A percentile compares a stretch with the other conserved stretches of the same genome.
phyloP scores from a whole-genome alignment of 2,113 vertebrate species.

The Cryptoleucopteryx plumbea region DNA sequence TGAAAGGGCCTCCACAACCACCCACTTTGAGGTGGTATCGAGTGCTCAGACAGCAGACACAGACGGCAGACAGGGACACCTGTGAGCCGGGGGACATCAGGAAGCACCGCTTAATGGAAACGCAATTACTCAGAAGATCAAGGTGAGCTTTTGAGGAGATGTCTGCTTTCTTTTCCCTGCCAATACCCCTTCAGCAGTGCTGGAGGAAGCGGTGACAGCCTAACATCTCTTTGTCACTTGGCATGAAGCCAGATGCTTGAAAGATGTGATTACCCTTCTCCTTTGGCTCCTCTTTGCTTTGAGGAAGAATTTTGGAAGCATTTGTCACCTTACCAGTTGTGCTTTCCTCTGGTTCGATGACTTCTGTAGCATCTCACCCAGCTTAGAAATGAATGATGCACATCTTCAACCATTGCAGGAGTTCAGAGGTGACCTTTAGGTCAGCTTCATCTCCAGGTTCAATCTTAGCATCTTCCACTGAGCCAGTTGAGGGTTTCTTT shows the following conservation, averaged over 20 bases:
- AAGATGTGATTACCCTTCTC: neutral
- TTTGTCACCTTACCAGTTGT: neutral
- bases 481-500: neutral
- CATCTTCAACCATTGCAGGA: neutral
- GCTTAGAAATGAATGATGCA: neutral
- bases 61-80: rapidly evolving
- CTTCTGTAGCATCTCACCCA: neutral
- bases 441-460: neutral
- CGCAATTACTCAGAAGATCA: neutral
- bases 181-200: neutral
- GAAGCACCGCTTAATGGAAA: neutral
- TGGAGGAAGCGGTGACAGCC: neutral
- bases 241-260: neutral
- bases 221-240: neutral
- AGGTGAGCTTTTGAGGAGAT: neutral
- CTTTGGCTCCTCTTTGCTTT: neutral
- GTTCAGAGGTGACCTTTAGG: neutral
- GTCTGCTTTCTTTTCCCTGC: neutral
- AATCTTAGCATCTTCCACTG: neutral
- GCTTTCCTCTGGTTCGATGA: neutral
- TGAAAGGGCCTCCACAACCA: neutral
- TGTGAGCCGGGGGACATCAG: rapidly evolving
- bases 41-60: neutral
- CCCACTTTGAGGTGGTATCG: rapidly evolving
- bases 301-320: neutral